Evolutionary conservation across 2,888 invertebrate species (phyloP).

Genomic region (Hyles lineata): DNA sequence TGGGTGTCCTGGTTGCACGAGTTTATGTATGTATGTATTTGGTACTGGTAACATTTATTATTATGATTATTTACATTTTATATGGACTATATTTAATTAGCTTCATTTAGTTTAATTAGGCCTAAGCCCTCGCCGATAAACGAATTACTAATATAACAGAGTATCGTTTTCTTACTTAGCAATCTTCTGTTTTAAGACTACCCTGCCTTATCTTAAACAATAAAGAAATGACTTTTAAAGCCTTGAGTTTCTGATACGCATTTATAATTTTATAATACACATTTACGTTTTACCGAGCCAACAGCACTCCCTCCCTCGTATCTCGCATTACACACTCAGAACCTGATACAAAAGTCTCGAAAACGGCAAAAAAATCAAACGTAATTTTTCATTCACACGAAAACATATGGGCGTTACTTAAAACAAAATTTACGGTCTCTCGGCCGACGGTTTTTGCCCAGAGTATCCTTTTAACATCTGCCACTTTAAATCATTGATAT

Average conservation of each 20-base stretch:
- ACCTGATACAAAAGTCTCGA: constrained; percentile 8
- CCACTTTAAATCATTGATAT: constrained; percentile 28
- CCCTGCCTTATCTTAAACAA: too few species aligned
- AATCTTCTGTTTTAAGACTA: too few species aligned
- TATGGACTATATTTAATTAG: too few species aligned
- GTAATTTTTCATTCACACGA: constrained; percentile 26
- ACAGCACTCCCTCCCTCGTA: neutral
- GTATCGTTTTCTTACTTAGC: too few species aligned
- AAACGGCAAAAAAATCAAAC: constrained; percentile 9
- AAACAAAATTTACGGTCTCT: constrained; percentile 24
- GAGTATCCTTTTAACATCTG: constrained; percentile 27
- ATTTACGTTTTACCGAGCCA: neutral
- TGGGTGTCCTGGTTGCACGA: too few species aligned
- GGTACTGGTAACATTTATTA: too few species aligned
- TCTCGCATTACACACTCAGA: neutral
- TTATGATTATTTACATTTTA: neutral
- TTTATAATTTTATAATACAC: neutral
- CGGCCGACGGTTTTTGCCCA: constrained; percentile 8
- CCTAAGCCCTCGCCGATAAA: too few species aligned
- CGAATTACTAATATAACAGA: too few species aligned
- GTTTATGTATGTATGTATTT: neutral
- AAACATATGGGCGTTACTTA: constrained; percentile 24
- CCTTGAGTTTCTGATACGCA: neutral
- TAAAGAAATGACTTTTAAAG: too few species aligned
- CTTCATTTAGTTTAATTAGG: too few species aligned